Percentiles rank a stretch among this genome's conserved stretches.
These are phyloP conservation scores for Sphyrna mokarran DNA, from an alignment of 2,113 vertebrate genomes.

Conservation along the genomic window DNA sequence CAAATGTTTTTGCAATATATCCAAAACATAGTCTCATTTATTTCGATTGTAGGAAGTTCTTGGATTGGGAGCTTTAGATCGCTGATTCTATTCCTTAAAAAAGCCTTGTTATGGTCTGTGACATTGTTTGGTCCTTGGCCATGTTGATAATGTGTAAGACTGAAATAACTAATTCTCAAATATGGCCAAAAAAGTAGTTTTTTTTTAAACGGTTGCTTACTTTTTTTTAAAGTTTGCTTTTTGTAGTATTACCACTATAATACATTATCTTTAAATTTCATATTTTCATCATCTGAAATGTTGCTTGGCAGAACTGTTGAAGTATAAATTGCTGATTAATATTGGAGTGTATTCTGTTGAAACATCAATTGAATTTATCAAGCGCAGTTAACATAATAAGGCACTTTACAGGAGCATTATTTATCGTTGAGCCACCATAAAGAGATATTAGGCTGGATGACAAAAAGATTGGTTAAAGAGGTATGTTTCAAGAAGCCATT, in stretches of 20 bases:
- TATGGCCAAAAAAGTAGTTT: background rate
- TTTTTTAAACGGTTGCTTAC: background rate
- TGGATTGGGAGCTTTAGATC: background rate
- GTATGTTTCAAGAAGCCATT: background rate
- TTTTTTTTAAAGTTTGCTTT: background rate
- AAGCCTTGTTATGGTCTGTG: background rate
- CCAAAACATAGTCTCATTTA: background rate
- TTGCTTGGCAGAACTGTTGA: background rate
- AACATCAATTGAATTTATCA: background rate
- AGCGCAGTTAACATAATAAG: background rate
- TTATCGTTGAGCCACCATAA: background rate
- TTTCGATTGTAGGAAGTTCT: background rate
- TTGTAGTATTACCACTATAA: background rate
- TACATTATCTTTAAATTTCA: background rate
- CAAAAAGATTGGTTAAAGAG: background rate
- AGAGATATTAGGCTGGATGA: background rate
- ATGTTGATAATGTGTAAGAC: background rate
- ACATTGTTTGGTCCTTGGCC: background rate
- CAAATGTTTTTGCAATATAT: background rate
- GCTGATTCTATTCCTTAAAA: background rate
- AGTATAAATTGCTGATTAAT: background rate
- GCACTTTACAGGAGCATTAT: background rate
- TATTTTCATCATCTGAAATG: background rate
- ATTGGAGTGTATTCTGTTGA: background rate
- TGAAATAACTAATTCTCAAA: background rate